These are phyloP conservation scores for Sarcophilus harrisii DNA, from an alignment of 2,797 vertebrate genomes.

Conservation along the genomic window DNA sequence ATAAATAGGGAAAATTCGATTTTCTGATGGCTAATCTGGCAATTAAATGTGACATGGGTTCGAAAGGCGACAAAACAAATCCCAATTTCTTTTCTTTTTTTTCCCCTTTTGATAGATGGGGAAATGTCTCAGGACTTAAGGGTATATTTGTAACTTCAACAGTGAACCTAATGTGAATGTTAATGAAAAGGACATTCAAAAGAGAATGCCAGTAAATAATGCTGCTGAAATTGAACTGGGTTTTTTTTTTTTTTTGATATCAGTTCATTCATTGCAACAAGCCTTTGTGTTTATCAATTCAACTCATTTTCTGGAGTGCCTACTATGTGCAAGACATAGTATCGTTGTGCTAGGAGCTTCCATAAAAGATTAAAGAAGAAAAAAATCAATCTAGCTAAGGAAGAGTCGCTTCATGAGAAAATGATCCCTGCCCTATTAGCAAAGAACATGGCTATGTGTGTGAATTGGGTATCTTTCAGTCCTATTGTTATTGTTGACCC, in stretches of 20 bases:
- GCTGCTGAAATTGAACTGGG: neutral
- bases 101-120: neutral
- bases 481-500: neutral
- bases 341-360: neutral
- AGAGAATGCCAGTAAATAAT: neutral
- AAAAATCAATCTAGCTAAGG: neutral
- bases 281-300: neutral
- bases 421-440: neutral
- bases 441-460: neutral
- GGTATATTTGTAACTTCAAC: constrained; percentile 16
- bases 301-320: neutral
- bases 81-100: neutral
- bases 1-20: neutral
- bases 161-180: constrained; percentile 1
- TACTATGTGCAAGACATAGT: neutral
- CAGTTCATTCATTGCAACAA: neutral
- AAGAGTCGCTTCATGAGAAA: neutral
- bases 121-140: neutral
- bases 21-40: neutral
- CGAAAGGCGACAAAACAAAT: neutral
- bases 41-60: neutral
- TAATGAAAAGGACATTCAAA: constrained; percentile 37
- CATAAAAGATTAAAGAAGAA: neutral
- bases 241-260: neutral
- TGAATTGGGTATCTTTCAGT: neutral